Evolutionary conservation across 2,113 vertebrate species (phyloP).

Genomic region (Meles meles): DNA sequence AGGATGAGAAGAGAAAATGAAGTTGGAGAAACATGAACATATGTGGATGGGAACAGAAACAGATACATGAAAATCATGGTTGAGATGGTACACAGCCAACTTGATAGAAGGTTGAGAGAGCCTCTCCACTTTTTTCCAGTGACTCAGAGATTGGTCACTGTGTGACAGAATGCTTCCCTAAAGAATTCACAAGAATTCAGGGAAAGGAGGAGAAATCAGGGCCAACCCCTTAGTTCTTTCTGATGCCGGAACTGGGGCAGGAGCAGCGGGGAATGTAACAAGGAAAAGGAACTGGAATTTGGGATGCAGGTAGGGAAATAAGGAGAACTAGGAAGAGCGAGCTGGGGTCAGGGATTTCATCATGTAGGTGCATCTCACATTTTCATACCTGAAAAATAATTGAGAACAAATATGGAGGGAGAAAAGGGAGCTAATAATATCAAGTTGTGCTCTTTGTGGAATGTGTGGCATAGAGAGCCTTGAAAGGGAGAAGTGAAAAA

Average conservation of each 20-base stretch:
- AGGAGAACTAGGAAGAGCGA: neutral
- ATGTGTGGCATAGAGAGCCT: neutral
- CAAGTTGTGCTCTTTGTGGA: neutral
- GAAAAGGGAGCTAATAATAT: neutral
- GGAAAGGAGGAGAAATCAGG: neutral
- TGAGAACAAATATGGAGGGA: neutral
- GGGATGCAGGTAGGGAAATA: neutral
- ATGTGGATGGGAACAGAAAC: slow-evolving; percentile 14
- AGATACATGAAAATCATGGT: neutral
- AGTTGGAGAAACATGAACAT: neutral
- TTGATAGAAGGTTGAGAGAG: neutral
- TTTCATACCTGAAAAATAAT: neutral
- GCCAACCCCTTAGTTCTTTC: neutral
- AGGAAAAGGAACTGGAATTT: neutral
- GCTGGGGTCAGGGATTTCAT: neutral
- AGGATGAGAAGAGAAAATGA: neutral
- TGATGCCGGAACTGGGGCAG: neutral
- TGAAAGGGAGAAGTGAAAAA: neutral
- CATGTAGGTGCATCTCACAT: neutral
- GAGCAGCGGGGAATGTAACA: too few species aligned
- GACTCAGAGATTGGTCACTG: slow-evolving; percentile 40
- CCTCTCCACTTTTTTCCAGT: neutral
- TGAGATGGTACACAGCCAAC: neutral
- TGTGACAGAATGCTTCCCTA: neutral
- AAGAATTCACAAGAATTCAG: neutral